Evolutionary conservation across 53 echinoderm and acorn worm genomes (phyloP), one percentile per base, ranked within the genome.

Genomic region (Patiria pectinifera): DNA sequence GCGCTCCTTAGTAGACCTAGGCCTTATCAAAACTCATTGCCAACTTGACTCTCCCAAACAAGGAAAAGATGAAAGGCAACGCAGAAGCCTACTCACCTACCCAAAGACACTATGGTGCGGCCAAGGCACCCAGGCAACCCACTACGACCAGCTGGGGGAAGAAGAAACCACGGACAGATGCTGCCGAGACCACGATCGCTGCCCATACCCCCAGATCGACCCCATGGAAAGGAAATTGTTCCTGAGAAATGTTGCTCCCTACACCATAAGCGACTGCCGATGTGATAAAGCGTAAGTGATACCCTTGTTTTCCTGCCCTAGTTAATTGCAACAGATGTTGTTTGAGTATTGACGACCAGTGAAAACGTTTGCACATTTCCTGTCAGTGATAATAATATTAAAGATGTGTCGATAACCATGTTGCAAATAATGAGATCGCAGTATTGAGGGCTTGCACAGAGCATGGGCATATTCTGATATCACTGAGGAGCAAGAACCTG

Each of bases 281-380:
- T 94, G 96, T 70, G 97, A 97, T 77, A 97, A 97, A 95, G 71
- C 86, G 97, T 97, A 91, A 93, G 95, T 94, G n/a, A 19, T 12
- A 53, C 53, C 53, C 2, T 53, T 35, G 35, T 35, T 53, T 8
- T 8, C 53, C 5, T 53, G 53, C 53, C 53, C 8, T 53, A 53
- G 53, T 53, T 53, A 0, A 5, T 53, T 53, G 1, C 53, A 35
- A 35, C 35, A 35, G 1, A 35, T 35, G 0, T 35, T 35, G 1
- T 0, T 35, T 35, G 35, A 35, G 35, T 1, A 35, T 35, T 35
- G 35, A 1, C 35, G 35, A 35, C 35, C 35, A 35, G 35, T 35
- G 1, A 35, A 35, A 35, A 35, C 0, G 35, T 35, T 35, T 35
- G 35, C 35, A 35, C 35, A 35, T 35, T 35, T 35, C 35, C 1